Conservation (phyloP, 1,140 invertebrate genomes). For the Pygmarrhopalites habei region DNA sequence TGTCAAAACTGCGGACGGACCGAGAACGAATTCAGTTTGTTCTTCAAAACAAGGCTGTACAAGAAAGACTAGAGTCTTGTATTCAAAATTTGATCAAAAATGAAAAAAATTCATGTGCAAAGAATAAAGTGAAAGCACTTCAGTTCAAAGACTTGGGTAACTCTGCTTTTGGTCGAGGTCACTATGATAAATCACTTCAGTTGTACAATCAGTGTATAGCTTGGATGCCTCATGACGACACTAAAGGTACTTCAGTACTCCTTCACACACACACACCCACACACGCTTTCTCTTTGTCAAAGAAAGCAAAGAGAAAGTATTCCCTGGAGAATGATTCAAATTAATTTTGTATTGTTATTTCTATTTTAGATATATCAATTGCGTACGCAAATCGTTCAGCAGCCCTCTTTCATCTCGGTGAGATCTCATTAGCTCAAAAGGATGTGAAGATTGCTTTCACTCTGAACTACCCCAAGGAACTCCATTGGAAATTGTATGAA, state of each 20-base stretch:
- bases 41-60: background rate
- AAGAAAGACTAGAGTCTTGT: background rate
- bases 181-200: slow-evolving; percentile 64
- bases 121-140: slow-evolving; percentile 46
- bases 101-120: background rate
- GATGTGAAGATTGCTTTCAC: slow-evolving; percentile 64
- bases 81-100: background rate
- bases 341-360: no score
- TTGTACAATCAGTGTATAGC: slow-evolving; percentile 56
- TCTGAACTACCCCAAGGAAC: slow-evolving; percentile 63
- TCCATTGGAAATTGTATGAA: slow-evolving; percentile 37
- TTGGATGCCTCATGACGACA: slow-evolving; percentile 28
- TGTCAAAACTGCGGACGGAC: background rate
- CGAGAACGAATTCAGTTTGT: background rate
- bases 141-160: slow-evolving; percentile 71
- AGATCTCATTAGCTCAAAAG: slow-evolving; percentile 55
- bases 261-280: no score
- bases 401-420: slow-evolving; percentile 68
- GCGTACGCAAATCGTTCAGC: slow-evolving; percentile 82
- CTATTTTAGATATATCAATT: slow-evolving; percentile 65
- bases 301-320: no score
- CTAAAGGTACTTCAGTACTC: slow-evolving; percentile 18
- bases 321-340: no score
- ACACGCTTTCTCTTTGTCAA: no score
- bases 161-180: slow-evolving; percentile 63